phyloP scores from a whole-genome alignment of 2,888 invertebrate genomes.

The Eumacrocentrus americanus region DNA sequence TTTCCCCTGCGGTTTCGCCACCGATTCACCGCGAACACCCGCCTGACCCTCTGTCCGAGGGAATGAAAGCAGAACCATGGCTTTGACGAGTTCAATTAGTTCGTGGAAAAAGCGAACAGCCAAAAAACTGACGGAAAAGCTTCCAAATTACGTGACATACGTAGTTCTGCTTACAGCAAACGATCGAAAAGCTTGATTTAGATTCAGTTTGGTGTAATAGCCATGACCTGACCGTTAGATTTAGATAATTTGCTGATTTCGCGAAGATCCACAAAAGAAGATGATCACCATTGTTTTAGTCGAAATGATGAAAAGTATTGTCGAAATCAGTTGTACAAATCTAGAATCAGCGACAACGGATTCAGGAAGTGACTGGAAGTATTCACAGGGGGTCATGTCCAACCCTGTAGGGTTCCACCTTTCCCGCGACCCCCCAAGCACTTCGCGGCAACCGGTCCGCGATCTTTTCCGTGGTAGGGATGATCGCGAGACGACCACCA shows the following conservation, averaged over 20 bases:
- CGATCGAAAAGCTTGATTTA: no score
- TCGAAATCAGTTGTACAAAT: no score
- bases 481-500: constrained; percentile 1
- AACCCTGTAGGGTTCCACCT: constrained; percentile 6
- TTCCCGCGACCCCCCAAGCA: constrained; percentile 40
- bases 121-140: constrained; percentile 14
- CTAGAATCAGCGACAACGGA: background rate
- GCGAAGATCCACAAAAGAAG: no score
- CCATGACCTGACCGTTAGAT: no score
- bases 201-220: no score
- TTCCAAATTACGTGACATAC: constrained; percentile 6
- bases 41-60: background rate
- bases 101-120: background rate
- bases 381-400: constrained; percentile 20
- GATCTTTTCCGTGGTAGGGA: constrained; percentile 25
- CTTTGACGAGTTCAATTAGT: constrained; percentile 23
- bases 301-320: no score
- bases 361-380: constrained; percentile 16
- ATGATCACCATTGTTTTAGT: no score
- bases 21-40: constrained; percentile 15
- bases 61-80: constrained; percentile 5
- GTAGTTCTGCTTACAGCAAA: constrained; percentile 1
- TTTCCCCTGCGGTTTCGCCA: constrained; percentile 27
- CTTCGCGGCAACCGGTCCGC: constrained; percentile 18
- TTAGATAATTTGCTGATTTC: no score